Evolutionary conservation across 1,140 invertebrate genomes (phyloP).

Genomic region (Paralvinella palmiformis): DNA sequence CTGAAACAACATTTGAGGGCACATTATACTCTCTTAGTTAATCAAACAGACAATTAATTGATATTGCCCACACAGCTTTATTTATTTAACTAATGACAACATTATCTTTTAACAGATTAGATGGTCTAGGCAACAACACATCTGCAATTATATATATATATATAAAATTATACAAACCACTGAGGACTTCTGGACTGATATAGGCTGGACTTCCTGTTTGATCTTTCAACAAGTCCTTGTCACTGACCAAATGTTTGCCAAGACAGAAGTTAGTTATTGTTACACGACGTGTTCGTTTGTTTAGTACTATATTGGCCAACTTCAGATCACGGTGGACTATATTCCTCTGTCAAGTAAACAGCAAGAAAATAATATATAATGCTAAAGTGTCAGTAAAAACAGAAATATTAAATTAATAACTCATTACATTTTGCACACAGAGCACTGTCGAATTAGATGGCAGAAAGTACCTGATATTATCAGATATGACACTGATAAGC

Average conservation of each 20-base stretch:
- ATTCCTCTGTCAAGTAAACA: constrained; percentile 70
- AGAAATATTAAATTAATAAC: too few species aligned
- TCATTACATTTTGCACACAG: too few species aligned
- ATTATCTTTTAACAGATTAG: neutral
- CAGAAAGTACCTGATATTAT: too few species aligned
- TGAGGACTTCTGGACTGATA: constrained; percentile 76
- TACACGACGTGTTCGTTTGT: constrained; percentile 63
- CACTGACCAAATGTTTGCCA: constrained; percentile 69
- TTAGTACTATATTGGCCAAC: constrained; percentile 72
- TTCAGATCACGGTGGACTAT: constrained; percentile 78
- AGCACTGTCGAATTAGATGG: too few species aligned
- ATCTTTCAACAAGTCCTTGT: constrained; percentile 69
- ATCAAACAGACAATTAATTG: neutral
- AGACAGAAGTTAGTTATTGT: constrained; percentile 77
- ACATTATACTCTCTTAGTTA: too few species aligned
- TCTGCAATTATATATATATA: neutral
- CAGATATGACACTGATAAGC: too few species aligned
- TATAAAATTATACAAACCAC: constrained; percentile 58
- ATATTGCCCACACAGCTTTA: neutral
- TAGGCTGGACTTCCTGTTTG: constrained; percentile 78
- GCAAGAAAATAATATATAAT: too few species aligned
- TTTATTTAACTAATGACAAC: too few species aligned
- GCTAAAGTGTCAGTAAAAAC: too few species aligned
- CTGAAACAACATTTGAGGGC: constrained; percentile 38
- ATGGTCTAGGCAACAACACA: neutral